Evolutionary conservation across 2,888 invertebrate genomes (phyloP).

Genomic region (Scrobipalpa costella): DNA sequence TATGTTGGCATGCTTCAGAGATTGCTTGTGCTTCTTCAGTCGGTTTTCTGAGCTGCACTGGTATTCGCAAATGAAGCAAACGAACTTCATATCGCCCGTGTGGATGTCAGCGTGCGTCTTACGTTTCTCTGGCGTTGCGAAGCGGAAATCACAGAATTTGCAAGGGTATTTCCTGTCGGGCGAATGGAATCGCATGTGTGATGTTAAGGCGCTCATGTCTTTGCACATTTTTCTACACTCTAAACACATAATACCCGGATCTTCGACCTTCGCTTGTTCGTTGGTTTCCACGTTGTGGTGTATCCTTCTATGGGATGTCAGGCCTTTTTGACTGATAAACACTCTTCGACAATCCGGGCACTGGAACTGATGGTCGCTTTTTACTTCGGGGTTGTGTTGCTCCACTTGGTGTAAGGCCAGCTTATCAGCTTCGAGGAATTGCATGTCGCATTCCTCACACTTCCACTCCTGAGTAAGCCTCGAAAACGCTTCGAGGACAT

Average conservation of each 20-base stretch:
- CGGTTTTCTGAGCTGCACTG: conserved; percentile 72
- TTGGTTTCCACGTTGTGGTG: conserved; percentile 58
- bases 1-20: conserved; percentile 68
- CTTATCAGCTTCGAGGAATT: conserved; percentile 71
- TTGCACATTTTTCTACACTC: conserved; percentile 73
- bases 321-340: conserved; percentile 65
- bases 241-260: conserved; percentile 65
- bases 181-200: conserved; percentile 71
- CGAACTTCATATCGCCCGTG: conserved; percentile 74
- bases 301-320: conserved; percentile 66
- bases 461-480: conserved; percentile 73
- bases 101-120: conserved; percentile 68
- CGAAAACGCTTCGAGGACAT: conserved; percentile 70
- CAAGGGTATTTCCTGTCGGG: conserved; percentile 69
- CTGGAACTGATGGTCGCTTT: conserved; percentile 61
- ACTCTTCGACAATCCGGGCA: conserved; percentile 69
- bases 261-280: conserved; percentile 52
- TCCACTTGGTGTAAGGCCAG: conserved; percentile 69
- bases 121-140: conserved; percentile 67
- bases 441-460: conserved; percentile 70
- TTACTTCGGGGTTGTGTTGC: conserved; percentile 62
- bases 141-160: conserved; percentile 73
- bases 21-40: conserved; percentile 64
- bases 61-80: conserved; percentile 75
- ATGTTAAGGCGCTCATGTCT: conserved; percentile 62